Base-by-base conservation (phyloP, 2,888 invertebrate genomes). In the Orthosia cruda region DNA sequence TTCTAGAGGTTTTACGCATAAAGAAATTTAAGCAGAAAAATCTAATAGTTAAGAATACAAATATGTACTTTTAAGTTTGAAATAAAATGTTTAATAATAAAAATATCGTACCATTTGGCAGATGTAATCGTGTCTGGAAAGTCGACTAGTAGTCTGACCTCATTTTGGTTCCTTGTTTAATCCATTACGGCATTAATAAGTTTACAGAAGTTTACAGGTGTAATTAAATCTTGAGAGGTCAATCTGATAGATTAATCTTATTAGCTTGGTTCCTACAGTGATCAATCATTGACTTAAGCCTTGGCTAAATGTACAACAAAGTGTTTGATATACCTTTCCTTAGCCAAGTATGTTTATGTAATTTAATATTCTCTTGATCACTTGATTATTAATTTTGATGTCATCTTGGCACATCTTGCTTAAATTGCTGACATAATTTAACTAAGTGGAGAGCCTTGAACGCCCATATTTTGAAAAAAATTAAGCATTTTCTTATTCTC, bases 61-160 rank as follows among this genome's bases (percentile, higher is more conserved):
- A 45, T 52, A 23, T 40, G 40, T 40, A 40, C 7, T 20, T 40
- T 32, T 18, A 52, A 52, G 58, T 52, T 52, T 59, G 12, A 49
- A 66, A 45, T 18, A 52, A 57, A 59, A 77, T 20, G 4, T 18
- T 26, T 64, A 74, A 55, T 65, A 61, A 68, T 68, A 63, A 66
- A 55, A 61, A 68, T 65, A 66, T 65, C 81, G 62, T 82, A 82
- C 85, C 82, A 69, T 71, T 62, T 16, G 69, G 50, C 71, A 81
- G 71, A 65, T 50, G 63, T 50, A 63, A 66, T 59, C 20, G 20
- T 59, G 57, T 69, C 55, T 58, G 26, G 72, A 74, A n/a, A 67
- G 69, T 71, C 13, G 62, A 83, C 80, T 68, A 45, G 49, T 59
- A n/a, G 63, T 78, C 55, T 26, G 58, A 80, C 84, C 59, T 67